phyloP scores from a whole-genome alignment of 1,140 invertebrate species.

The Bombus turneri region DNA sequence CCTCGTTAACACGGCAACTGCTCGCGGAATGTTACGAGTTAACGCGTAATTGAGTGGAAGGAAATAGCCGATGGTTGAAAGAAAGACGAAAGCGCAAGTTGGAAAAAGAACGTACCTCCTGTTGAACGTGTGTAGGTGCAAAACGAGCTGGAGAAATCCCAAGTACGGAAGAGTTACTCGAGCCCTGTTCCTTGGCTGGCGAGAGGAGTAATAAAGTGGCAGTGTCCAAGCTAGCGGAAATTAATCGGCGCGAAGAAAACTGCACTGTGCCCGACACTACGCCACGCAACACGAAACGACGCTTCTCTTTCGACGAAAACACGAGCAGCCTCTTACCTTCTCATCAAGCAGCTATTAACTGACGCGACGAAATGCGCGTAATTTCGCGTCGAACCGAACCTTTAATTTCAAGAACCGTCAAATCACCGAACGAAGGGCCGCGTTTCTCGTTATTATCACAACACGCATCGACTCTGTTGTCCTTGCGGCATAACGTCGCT shows the following conservation, averaged over 20 bases:
- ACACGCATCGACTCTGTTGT: not conserved
- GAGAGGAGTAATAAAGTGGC: conserved; percentile 66
- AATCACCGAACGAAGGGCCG: conserved; percentile 11
- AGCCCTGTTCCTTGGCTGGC: conserved; percentile 52
- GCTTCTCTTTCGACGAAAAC: conserved; percentile 59
- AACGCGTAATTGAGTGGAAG: not conserved
- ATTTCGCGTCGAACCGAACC: conserved; percentile 43
- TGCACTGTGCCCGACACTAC: conserved; percentile 56
- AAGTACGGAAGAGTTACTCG: conserved; percentile 55
- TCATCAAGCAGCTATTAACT: conserved; percentile 46
- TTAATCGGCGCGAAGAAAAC: conserved; percentile 65
- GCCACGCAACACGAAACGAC: no score
- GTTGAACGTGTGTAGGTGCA: conserved; percentile 58
- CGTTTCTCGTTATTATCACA: not conserved
- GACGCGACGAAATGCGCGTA: conserved; percentile 33
- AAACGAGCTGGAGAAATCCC: conserved; percentile 62
- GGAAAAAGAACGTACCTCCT: not conserved
- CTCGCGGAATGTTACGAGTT: not conserved
- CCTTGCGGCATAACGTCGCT: not conserved
- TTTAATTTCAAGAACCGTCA: conserved; percentile 27
- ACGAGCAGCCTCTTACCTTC: conserved; percentile 55
- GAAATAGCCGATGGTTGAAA: no score
- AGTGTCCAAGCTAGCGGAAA: conserved; percentile 69
- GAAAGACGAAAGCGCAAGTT: not conserved
- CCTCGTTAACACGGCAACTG: no score